These are phyloP conservation scores for Anseranas semipalmata DNA, from an alignment of 2,113 vertebrate species.

Conservation along the genomic window DNA sequence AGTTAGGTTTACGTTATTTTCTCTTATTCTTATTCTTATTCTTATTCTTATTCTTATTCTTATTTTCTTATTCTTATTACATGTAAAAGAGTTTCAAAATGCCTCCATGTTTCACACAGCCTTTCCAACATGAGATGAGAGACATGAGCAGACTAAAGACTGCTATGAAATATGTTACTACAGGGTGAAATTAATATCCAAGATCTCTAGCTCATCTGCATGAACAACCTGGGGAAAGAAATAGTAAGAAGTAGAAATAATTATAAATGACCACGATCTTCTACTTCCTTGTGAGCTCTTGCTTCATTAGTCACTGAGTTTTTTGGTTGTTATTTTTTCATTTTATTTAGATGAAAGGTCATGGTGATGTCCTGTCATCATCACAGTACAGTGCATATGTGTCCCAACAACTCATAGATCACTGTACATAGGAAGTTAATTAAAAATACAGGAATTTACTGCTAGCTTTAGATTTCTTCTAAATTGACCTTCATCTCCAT, in stretches of 20 bases:
- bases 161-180: background rate
- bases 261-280: background rate
- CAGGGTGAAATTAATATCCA: background rate
- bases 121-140: background rate
- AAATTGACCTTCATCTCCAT: background rate
- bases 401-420: background rate
- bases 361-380: background rate
- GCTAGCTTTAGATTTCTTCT: background rate
- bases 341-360: background rate
- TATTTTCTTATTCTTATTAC: background rate
- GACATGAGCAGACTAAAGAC: background rate
- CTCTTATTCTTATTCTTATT: background rate
- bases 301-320: background rate
- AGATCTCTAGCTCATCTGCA: background rate
- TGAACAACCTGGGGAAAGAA: background rate
- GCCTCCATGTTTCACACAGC: background rate
- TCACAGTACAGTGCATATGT: background rate
- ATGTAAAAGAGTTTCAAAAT: background rate
- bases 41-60: too few relatives aligned
- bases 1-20: background rate
- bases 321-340: background rate
- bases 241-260: background rate
- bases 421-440: background rate
- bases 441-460: background rate
- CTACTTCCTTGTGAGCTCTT: background rate